phyloP scores from a whole-genome alignment of 1,140 invertebrate species.

The Lordiphosa clarofinis region DNA sequence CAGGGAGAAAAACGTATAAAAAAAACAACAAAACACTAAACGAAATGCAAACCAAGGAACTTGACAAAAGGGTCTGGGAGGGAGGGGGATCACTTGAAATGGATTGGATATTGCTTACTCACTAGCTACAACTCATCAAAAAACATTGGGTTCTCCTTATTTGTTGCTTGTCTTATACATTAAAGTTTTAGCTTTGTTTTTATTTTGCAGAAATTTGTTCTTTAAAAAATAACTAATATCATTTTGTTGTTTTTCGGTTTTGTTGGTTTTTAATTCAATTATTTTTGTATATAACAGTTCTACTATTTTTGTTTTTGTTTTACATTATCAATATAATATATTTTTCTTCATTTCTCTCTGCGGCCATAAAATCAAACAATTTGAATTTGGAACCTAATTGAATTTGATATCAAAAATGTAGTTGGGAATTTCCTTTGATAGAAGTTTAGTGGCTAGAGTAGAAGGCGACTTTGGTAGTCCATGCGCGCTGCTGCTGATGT shows the following conservation, averaged over 20 bases:
- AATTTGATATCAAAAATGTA: slow-evolving; percentile 15
- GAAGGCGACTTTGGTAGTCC: too few relatives aligned
- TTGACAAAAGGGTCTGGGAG: too few relatives aligned
- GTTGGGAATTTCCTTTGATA: slow-evolving; percentile 2
- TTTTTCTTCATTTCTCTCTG: slow-evolving; percentile 22
- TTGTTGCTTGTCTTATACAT: too few relatives aligned
- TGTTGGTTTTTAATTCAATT: slow-evolving; percentile 52
- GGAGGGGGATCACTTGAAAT: slow-evolving; percentile 21
- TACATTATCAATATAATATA: slow-evolving; percentile 18
- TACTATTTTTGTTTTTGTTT: slow-evolving; percentile 26
- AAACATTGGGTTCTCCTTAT: too few relatives aligned
- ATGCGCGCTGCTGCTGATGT: not conserved
- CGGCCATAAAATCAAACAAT: slow-evolving; percentile 28
- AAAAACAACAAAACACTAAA: too few relatives aligned
- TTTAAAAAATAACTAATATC: slow-evolving; percentile 63
- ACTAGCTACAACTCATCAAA: slow-evolving; percentile 41
- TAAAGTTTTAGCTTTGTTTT: slow-evolving; percentile 7
- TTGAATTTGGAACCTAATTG: slow-evolving; percentile 37
- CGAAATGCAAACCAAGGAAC: slow-evolving; percentile 8
- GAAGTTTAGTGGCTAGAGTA: too few relatives aligned
- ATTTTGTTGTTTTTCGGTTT: slow-evolving; percentile 15
- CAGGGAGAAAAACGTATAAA: not conserved
- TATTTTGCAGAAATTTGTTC: slow-evolving; percentile 6
- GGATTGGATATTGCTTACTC: slow-evolving; percentile 47
- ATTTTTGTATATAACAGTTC: slow-evolving; percentile 38